Evolutionary conservation across 2,888 invertebrate genomes (phyloP).

Genomic region (Eremobia ochroleuca): DNA sequence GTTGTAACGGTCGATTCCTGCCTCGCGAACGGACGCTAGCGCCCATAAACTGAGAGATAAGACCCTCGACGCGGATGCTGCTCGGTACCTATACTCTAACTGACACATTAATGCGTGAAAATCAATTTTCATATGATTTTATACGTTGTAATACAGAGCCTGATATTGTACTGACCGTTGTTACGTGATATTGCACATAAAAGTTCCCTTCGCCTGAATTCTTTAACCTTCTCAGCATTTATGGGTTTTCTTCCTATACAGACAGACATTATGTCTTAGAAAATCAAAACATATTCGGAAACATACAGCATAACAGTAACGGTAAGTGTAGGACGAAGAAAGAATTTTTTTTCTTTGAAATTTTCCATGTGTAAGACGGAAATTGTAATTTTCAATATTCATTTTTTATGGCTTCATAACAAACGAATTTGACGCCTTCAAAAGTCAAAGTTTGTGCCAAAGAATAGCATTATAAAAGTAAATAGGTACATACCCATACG

Average conservation of each 20-base stretch:
- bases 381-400: conserved; percentile 25
- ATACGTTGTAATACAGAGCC: conserved; percentile 34
- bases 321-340: neutral
- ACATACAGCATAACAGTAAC: conserved; percentile 11
- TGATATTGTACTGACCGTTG: conserved; percentile 51
- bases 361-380: conserved; percentile 5
- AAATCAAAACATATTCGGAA: conserved; percentile 18
- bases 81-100: conserved; percentile 63
- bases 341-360: conserved; percentile 25
- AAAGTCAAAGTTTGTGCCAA: conserved; percentile 3
- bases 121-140: conserved; percentile 66
- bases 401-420: conserved; percentile 29
- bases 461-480: neutral
- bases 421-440: conserved; percentile 17
- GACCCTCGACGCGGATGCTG: conserved; percentile 68
- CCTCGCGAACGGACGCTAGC: conserved; percentile 78
- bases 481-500: no score
- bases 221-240: conserved; percentile 55
- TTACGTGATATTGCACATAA: conserved; percentile 39
- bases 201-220: conserved; percentile 42
- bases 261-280: conserved; percentile 16
- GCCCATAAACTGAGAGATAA: conserved; percentile 82
- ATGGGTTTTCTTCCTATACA: conserved; percentile 30
- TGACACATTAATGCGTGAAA: conserved; percentile 70
- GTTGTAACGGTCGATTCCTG: conserved; percentile 78